Evolutionary conservation across 1,140 invertebrate genomes (phyloP), one percentile per base, ranked within the genome.

Genomic region (Drosophila miranda): DNA sequence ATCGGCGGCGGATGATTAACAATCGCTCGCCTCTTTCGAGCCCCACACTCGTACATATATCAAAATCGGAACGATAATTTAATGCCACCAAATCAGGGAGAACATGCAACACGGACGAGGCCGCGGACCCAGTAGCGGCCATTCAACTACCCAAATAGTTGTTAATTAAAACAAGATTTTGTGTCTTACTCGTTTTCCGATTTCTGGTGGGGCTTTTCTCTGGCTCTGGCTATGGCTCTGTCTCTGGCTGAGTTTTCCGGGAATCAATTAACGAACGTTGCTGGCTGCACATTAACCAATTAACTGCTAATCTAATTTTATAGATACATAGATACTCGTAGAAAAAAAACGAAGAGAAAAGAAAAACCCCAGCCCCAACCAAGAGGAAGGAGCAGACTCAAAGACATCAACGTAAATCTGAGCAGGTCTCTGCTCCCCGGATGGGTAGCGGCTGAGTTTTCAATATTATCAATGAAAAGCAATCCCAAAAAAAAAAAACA

Each of bases 261-360:
- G 82, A 87, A 87, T 87, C 82, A 87, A 87, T 87, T 87, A 87
- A 87, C 82, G 78, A 87, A 87, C 71, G 82, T 87, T 87, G 78
- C 82, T 87, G 70, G 78, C 82, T 87, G 82, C 82, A 87, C 82
- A 87, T 87, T 87, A 87, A 87, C 82, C 82, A 87, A 87, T 87
- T 87, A 87, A 87, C 82, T 87, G 82, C 75, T 87, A 87, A 87
- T 87, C 82, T 87, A 87, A 87, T 87, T 87, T 87, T 87, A 87
- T 87, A 87, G 82, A 77, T 77, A 81, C 61, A 74, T 78, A 81
- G 64, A 74, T 78, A 13, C 34, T 13, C 11, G 34, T 38, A 60
- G 64, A 45, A 41, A 28, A 21, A 26, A 61, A 16, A 16, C 16
- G 45, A 42, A 57, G 45, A 26, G n/a, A n/a, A n/a, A n/a, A n/a